These are phyloP conservation scores for Amphipoea oculea DNA, from an alignment of 2,888 invertebrate species.

Conservation along the genomic window DNA sequence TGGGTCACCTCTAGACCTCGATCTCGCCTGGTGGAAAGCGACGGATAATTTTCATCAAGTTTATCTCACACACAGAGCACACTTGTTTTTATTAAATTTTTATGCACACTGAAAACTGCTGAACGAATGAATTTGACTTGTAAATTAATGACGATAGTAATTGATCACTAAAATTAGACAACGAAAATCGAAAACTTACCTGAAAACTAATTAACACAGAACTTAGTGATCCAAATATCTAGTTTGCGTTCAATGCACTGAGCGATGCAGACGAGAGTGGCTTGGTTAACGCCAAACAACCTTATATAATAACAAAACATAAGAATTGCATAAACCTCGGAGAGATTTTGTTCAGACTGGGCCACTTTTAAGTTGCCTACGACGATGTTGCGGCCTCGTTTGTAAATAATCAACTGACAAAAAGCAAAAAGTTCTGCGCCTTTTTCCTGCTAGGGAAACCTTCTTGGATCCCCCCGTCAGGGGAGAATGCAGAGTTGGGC, in stretches of 20 bases:
- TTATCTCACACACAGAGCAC: not conserved
- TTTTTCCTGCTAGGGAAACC: not conserved
- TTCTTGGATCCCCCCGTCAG: no score
- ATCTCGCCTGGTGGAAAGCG: not conserved
- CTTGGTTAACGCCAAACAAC: slow-evolving; percentile 77
- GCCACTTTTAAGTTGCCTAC: slow-evolving; percentile 29
- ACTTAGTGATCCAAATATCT: slow-evolving; percentile 66
- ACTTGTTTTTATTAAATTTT: not conserved
- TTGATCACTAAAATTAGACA: slow-evolving; percentile 3
- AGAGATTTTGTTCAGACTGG: slow-evolving; percentile 58
- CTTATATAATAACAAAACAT: slow-evolving; percentile 90
- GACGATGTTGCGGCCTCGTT: not conserved
- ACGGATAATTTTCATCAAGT: not conserved
- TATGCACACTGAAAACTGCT: not conserved
- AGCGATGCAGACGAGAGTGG: slow-evolving; percentile 82
- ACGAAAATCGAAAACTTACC: slow-evolving; percentile 71
- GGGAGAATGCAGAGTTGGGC: not conserved
- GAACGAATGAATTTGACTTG: not conserved
- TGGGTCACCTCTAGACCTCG: not conserved
- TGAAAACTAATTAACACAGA: slow-evolving; percentile 61
- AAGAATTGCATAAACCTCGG: slow-evolving; percentile 89
- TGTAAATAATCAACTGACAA: not conserved
- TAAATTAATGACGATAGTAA: not conserved
- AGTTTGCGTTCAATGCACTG: slow-evolving; percentile 85
- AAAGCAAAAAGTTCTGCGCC: rapidly evolving